These are phyloP conservation scores for Otocyon megalotis DNA, from an alignment of 2,113 vertebrate species.

Conservation along the genomic window DNA sequence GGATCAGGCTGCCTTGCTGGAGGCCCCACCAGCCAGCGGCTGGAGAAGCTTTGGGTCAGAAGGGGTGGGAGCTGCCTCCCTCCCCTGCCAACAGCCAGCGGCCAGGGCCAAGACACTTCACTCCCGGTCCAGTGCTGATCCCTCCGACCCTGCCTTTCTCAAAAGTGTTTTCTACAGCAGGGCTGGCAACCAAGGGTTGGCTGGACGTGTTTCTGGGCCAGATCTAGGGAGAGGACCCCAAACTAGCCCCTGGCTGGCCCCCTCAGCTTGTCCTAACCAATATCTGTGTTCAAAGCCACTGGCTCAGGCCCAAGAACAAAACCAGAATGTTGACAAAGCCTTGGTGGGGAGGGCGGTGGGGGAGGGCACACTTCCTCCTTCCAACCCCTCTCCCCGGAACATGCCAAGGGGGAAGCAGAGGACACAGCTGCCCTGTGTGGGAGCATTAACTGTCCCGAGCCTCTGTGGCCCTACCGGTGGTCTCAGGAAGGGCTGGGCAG, in stretches of 20 bases:
- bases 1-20: not conserved
- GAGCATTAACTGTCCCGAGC: not conserved
- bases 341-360: rapidly evolving
- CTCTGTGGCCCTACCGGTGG: not conserved
- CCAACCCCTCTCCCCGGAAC: not conserved
- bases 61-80: not conserved
- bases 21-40: not conserved
- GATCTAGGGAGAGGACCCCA: not conserved
- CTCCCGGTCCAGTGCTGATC: not conserved
- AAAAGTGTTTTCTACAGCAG: not conserved
- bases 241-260: not conserved
- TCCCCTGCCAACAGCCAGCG: not conserved
- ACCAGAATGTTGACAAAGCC: not conserved
- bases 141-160: not conserved
- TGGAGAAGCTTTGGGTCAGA: slow-evolving; percentile 9
- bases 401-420: not conserved
- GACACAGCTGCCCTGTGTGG: not conserved
- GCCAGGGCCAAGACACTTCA: not conserved
- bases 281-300: not conserved
- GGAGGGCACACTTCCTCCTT: not conserved
- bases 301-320: not conserved
- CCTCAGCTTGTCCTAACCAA: not conserved
- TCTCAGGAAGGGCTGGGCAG: not conserved
- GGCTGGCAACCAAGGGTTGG: rapidly evolving
- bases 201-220: not conserved